Evolutionary conservation across 2,888 invertebrate genomes (phyloP), one percentile per base, ranked within the genome.

Genomic region (Argyresthia goedartella): DNA sequence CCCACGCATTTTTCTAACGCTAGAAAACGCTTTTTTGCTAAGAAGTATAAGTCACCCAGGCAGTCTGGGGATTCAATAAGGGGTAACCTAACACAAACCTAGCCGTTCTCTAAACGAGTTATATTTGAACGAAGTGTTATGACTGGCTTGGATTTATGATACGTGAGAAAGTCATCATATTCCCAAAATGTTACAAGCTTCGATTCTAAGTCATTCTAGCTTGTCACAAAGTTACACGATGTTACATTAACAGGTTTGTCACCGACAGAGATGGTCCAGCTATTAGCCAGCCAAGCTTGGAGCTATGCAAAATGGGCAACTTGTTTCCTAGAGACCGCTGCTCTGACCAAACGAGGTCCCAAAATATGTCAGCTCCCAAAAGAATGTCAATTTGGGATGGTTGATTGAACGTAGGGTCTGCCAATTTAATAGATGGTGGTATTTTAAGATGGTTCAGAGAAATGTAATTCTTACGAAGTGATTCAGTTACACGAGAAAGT

Each of bases 281-380:
- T 7, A 50, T 15, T 11, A 50, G 11, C 50, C 50, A 50, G 42
- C 50, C 50, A 1, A 50, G n/a, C 16, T 50, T 50, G 33, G 50
- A 33, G 14, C 34, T 42, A 6, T 14, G 43, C 8, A 50, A 15
- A 10, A 25, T 16, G n/a, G 50, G 50, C 3, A 13, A 4, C 4
- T 42, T 50, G 10, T 13, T 1, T 4, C 50, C 50, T 8, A 50
- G 42, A 7, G 11, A 11, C 8, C 25, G 41, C 8, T 42, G 50
- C 33, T 50, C 33, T 15, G 42, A 42, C 4, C 33, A 1, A 11
- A 50, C 25, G 11, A 50, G 10, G 9, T 50, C 43, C 50, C 50
- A 50, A 11, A 50, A 50, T 16, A 50, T n/a, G 34, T 50, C 50
- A 3, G 50, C 50, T 11, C 50, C 50, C n/a, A 50, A 25, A 11